These are phyloP conservation scores for Ailurus styani DNA, from an alignment of 2,113 vertebrate genomes.

Conservation along the genomic window DNA sequence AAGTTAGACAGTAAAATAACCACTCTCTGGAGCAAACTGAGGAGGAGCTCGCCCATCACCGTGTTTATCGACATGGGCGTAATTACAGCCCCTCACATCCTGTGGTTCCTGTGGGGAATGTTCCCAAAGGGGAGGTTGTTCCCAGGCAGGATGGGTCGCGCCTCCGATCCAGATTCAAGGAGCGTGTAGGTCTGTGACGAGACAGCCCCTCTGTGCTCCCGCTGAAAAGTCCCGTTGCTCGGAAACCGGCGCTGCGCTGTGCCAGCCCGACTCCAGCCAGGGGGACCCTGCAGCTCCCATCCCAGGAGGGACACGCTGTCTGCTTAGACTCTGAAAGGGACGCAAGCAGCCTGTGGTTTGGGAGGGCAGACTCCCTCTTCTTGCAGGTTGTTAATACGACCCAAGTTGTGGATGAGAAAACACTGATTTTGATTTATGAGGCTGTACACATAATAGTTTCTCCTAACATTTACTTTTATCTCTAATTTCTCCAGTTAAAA, in stretches of 20 bases:
- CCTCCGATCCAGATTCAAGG: not conserved
- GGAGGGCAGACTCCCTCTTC: not conserved
- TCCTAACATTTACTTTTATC: not conserved
- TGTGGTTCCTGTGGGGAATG: not conserved
- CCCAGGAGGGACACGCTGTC: not conserved
- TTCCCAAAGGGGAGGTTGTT: not conserved
- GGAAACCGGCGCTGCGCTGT: not conserved
- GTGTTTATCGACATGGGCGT: fast-evolving
- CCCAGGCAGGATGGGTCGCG: not conserved
- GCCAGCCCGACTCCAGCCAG: not conserved
- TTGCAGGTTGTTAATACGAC: not conserved
- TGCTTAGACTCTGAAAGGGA: not conserved
- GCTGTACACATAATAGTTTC: not conserved
- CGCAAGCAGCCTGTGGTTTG: not conserved
- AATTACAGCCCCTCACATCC: not conserved
- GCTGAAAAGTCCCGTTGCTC: not conserved
- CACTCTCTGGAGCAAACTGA: not conserved
- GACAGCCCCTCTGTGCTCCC: not conserved
- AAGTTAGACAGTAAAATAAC: not conserved
- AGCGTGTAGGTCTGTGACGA: fast-evolving
- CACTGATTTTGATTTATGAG: not conserved
- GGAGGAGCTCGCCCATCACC: not conserved
- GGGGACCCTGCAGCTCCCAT: not conserved
- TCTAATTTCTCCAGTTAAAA: not conserved
- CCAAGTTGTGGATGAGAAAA: not conserved